Base-by-base conservation (phyloP, 2,797 vertebrate genomes). In the Channa striata region DNA sequence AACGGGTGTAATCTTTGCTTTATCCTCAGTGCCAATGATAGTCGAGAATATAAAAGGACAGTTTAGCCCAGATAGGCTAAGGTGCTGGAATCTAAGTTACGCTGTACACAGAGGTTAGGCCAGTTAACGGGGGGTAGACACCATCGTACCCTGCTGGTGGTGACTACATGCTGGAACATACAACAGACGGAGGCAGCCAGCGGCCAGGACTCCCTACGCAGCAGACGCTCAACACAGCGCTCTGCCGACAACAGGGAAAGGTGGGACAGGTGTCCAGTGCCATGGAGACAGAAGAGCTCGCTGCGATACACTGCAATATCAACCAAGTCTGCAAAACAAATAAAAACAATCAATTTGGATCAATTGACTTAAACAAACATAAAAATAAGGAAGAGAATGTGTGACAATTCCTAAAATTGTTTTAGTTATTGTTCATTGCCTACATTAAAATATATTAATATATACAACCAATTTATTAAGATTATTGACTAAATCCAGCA, bases 211-310 rank as follows among this genome's bases (percentile, higher is more conserved):
- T 96, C 95, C 80, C 95, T 91, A 48, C 95, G 96, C 2, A 99
- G 93, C 67, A 99, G 91, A 36, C 96, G 95, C 67, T 99, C 97
- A 46, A 96, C 72, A 46, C 97, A 99, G 66, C 96, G 96, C 75
- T 99, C 97, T 3, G 93, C 95, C 34, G 95, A 92, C 66, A 98
- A 51, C 73, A 99, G 79, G 17, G 93, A 97, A 36, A 99, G 87
- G 86, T 97, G 97, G 11, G 95, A 96, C 59, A 99, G 90, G 59
- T 82, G 96, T 8, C 98, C 98, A 16, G 91, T 96, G 3, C 88
- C 89, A 30, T 96, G 96, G 43, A 99, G 96, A 86, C 97, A 99
- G 92, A 98, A 97, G 54, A 99, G 90, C 81, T 99, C 97, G 10
- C 81, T 97, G 84, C 95, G 97, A 83, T 93, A 94, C 62, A 97